A percentile compares a stretch with the other conserved stretches of the same genome.
Evolutionary conservation across 2,113 vertebrate species (phyloP).

Genomic region (Bos javanicus): DNA sequence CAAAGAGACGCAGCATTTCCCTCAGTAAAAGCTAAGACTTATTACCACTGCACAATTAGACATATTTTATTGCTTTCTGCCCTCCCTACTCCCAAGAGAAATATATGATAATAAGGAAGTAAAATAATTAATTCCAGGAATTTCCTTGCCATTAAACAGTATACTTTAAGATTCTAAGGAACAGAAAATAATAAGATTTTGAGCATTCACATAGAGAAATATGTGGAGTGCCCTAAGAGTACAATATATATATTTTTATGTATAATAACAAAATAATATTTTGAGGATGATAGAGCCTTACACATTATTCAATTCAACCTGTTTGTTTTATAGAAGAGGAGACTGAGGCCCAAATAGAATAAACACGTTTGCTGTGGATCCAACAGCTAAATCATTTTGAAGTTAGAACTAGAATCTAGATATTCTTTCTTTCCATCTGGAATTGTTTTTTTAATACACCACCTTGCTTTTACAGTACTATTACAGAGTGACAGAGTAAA

Average conservation of each 20-base stretch:
- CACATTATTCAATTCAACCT: neutral
- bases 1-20: neutral
- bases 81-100: neutral
- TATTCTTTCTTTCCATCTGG: neutral
- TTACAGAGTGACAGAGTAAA: neutral
- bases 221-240: neutral
- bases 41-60: neutral
- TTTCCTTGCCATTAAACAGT: neutral
- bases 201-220: neutral
- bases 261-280: constrained; percentile 12
- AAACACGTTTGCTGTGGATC: neutral
- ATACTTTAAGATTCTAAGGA: constrained; percentile 29
- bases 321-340: neutral
- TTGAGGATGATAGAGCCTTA: neutral
- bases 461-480: neutral
- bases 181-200: constrained; percentile 17
- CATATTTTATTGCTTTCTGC: constrained; percentile 13
- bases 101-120: neutral
- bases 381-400: neutral
- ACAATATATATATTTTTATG: neutral
- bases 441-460: neutral
- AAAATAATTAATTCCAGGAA: constrained; percentile 17
- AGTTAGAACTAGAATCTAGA: neutral
- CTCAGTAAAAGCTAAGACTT: neutral
- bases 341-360: neutral